These are phyloP conservation scores for Formicarius rufipectus DNA, from an alignment of 2,113 vertebrate species.

Conservation along the genomic window DNA sequence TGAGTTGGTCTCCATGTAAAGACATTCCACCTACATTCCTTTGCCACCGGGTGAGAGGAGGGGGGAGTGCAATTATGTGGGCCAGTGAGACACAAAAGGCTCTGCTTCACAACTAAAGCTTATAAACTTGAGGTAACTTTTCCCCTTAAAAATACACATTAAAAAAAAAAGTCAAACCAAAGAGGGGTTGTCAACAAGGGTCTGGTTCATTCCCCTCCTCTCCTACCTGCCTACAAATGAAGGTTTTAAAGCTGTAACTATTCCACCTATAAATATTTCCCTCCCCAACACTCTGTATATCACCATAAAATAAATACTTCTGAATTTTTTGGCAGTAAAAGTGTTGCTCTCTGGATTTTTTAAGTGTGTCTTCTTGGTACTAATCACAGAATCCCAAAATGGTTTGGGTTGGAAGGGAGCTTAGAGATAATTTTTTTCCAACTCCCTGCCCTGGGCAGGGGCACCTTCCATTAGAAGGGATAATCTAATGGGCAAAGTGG, in stretches of 20 bases:
- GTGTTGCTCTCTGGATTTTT: not conserved
- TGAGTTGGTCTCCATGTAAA: constrained; percentile 43
- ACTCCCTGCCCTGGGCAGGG: not conserved
- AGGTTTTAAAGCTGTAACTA: not conserved
- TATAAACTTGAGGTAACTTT: constrained; percentile 29
- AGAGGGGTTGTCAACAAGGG: not conserved
- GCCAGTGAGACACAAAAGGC: constrained; percentile 1
- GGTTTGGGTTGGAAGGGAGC: not conserved
- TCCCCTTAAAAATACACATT: not conserved
- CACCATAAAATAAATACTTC: not conserved
- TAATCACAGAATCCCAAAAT: not conserved
- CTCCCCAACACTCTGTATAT: not conserved
- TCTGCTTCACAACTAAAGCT: not conserved
- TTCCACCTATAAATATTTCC: not conserved
- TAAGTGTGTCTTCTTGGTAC: accelerated
- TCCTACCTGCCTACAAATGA: not conserved
- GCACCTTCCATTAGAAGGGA: not conserved
- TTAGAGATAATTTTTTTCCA: not conserved
- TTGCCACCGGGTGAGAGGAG: constrained; percentile 16
- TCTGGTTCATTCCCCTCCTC: not conserved
- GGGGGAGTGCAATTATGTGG: constrained; percentile 50
- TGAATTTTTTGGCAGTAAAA: not conserved
- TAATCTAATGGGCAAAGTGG: not conserved
- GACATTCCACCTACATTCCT: constrained; percentile 73
- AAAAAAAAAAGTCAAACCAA: not conserved